Conservation (phyloP, 1,140 invertebrate genomes). For the Diachasmimorpha longicaudata region DNA sequence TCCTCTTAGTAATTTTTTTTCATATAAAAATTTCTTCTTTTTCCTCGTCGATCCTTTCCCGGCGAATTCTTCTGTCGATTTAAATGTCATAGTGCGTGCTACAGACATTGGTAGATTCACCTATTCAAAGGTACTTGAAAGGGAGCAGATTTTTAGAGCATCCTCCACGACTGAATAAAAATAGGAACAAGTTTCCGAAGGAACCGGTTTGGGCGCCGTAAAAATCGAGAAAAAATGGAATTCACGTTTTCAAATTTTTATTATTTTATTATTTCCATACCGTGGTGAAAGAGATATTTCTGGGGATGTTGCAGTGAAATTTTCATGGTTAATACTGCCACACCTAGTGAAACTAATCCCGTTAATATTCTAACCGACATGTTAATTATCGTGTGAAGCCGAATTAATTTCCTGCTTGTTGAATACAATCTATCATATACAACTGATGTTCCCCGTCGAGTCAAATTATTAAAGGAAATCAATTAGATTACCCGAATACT, state of each 20-base stretch:
- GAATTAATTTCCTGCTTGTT: neutral
- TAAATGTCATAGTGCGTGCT: no score
- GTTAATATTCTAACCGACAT: neutral
- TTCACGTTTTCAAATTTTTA: neutral
- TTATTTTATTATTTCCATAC: neutral
- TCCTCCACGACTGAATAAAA: neutral
- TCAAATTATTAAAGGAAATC: neutral
- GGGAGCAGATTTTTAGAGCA: neutral
- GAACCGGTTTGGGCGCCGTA: neutral
- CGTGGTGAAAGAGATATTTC: neutral
- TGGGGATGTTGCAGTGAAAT: neutral
- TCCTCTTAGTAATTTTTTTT: no score
- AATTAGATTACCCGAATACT: neutral
- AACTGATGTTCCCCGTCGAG: neutral
- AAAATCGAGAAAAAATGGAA: neutral
- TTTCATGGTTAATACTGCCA: neutral
- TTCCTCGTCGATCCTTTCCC: no score
- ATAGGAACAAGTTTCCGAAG: neutral
- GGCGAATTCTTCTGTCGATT: no score
- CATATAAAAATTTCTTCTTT: no score
- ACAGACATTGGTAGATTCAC: no score
- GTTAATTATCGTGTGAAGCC: neutral
- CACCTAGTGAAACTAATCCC: neutral
- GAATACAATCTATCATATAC: neutral
- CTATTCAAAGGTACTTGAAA: no score